Evolutionary conservation across 1,140 invertebrate genomes (phyloP).

Genomic region (Drosophila ogumai): DNA sequence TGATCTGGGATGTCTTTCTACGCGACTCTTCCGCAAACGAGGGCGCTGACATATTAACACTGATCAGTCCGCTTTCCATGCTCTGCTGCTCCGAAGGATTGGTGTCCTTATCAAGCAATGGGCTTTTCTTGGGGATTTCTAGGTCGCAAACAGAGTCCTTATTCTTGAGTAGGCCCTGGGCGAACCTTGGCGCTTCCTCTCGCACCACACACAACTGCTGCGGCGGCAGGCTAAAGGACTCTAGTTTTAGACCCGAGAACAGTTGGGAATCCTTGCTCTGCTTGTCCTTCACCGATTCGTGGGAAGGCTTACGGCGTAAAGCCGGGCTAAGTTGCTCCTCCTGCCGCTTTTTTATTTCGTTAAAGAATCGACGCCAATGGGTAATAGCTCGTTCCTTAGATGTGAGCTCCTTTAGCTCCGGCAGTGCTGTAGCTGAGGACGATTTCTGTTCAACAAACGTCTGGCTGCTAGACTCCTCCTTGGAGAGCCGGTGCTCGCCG

Average conservation of each 20-base stretch:
- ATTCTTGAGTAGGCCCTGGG: constrained; percentile 24
- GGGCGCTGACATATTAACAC: constrained; percentile 11
- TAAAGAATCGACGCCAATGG: background rate
- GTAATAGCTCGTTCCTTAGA: background rate
- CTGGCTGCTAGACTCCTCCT: background rate
- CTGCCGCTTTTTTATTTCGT: background rate
- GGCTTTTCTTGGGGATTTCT: constrained; percentile 28
- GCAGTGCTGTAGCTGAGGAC: constrained; percentile 36
- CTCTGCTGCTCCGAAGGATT: background rate
- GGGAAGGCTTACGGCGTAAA: constrained; percentile 49
- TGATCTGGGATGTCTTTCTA: constrained; percentile 1
- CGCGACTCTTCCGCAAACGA: constrained; percentile 1
- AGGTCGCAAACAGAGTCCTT: constrained; percentile 61
- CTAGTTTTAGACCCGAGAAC: constrained; percentile 37
- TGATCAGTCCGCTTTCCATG: constrained; percentile 11
- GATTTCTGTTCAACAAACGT: constrained; percentile 10
- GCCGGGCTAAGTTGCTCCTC: constrained; percentile 19
- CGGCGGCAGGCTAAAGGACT: constrained; percentile 56
- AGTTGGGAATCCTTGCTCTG: constrained; percentile 24
- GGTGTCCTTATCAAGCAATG: constrained; percentile 7
- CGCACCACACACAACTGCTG: constrained; percentile 64
- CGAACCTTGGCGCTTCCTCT: constrained; percentile 61
- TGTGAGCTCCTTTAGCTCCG: constrained; percentile 16
- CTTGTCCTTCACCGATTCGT: constrained; percentile 56
- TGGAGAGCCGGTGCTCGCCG: background rate